Evolutionary conservation across 2,113 vertebrate genomes (phyloP).

Genomic region (Vanacampus margaritifer): DNA sequence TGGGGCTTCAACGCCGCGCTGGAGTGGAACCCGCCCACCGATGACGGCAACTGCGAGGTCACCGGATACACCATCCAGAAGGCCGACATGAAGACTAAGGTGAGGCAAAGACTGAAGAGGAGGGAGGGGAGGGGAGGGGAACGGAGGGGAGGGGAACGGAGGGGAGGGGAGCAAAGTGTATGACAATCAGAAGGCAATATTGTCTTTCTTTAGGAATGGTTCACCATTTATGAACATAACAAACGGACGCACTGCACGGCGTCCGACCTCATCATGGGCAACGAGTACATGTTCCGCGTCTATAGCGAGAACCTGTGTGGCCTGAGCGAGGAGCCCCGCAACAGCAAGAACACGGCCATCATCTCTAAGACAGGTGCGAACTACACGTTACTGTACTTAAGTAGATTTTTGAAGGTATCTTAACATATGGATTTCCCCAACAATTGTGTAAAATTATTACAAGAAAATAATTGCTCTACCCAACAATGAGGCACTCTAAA

Average conservation of each 20-base stretch:
- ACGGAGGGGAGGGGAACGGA: too few relatives aligned
- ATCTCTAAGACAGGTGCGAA: constrained; percentile 78
- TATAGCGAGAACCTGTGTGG: constrained; percentile 85
- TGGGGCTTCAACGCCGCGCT: constrained; percentile 87
- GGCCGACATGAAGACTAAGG: constrained; percentile 89
- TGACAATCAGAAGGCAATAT: too few relatives aligned
- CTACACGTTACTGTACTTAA: too few relatives aligned
- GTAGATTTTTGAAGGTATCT: too few relatives aligned
- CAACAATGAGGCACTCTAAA: too few relatives aligned
- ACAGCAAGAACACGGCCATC: constrained; percentile 81
- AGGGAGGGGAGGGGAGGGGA: too few relatives aligned
- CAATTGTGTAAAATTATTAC: too few relatives aligned
- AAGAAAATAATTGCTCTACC: too few relatives aligned
- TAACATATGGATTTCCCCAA: too few relatives aligned
- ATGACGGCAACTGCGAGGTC: constrained; percentile 85
- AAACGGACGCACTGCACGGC: constrained; percentile 77
- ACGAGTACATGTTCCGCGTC: constrained; percentile 84
- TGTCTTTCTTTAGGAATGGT: constrained; percentile 78
- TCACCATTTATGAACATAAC: constrained; percentile 83
- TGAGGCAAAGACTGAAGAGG: constrained; percentile 35
- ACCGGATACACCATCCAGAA: constrained; percentile 86
- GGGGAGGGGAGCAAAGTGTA: too few relatives aligned
- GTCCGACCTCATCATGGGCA: constrained; percentile 86
- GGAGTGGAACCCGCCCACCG: constrained; percentile 82
- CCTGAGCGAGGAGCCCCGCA: constrained; percentile 70